Percentiles rank a stretch among this genome's conserved stretches.
Evolutionary conservation across 1,140 invertebrate genomes (phyloP).

Genomic region (Steinernema khuongi): DNA sequence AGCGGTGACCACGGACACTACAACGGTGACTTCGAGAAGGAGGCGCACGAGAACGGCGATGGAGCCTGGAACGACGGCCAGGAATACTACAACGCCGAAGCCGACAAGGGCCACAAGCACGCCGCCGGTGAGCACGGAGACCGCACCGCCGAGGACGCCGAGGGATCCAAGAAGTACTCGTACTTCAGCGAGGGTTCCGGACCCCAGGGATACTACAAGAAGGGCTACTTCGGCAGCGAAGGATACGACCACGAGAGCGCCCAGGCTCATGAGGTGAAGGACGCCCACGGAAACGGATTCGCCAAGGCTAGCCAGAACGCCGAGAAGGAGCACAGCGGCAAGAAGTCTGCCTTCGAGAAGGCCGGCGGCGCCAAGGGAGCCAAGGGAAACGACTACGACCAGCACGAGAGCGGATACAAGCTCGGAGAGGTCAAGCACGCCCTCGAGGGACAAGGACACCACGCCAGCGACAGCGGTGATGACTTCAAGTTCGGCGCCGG

Average conservation of each 20-base stretch:
- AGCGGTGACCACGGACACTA: slow-evolving; percentile 21
- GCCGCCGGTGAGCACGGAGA: not conserved
- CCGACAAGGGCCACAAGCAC: not conserved
- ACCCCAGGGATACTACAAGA: slow-evolving; percentile 32
- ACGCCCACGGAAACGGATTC: slow-evolving; percentile 31
- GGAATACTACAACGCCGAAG: slow-evolving; percentile 11
- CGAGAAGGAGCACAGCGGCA: slow-evolving; percentile 18
- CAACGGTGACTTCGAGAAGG: slow-evolving; percentile 21
- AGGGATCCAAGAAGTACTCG: slow-evolving; percentile 34
- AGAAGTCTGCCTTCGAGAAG: slow-evolving; percentile 20
- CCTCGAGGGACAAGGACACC: not conserved
- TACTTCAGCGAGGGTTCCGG: slow-evolving; percentile 34
- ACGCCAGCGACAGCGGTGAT: not conserved
- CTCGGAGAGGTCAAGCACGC: not conserved
- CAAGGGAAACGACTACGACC: slow-evolving; percentile 20
- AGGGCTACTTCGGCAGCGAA: slow-evolving; percentile 36
- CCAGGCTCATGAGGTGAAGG: slow-evolving; percentile 26
- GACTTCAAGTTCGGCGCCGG: not conserved
- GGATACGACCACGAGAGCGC: slow-evolving; percentile 31
- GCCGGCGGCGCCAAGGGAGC: not conserved
- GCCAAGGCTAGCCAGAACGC: slow-evolving; percentile 28
- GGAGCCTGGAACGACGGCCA: slow-evolving; percentile 9
- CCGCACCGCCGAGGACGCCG: slow-evolving; percentile 18
- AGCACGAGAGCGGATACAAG: slow-evolving; percentile 22
- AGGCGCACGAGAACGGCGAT: slow-evolving; percentile 8